Base-by-base conservation (phyloP, 2,797 vertebrate species). In the Coilia nasus region DNA sequence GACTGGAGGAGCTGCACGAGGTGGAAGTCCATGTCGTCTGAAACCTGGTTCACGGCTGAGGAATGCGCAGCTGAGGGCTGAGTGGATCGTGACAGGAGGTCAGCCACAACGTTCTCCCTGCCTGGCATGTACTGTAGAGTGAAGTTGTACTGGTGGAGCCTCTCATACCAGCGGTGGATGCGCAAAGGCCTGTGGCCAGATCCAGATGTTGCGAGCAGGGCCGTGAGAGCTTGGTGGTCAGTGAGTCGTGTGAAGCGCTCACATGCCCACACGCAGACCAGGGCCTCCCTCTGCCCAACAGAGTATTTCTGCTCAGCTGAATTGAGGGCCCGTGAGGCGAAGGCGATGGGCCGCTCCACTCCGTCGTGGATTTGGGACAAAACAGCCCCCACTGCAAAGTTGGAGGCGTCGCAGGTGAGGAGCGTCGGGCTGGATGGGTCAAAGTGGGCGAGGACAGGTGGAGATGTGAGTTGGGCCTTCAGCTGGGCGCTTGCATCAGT, bases 241-340 rank as follows among this genome's bases (percentile, higher is more conserved):
- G 64, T 84, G 50, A 15, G 35, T 23, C 71, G 21, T 0, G 19
- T 44, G 59, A 62, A 62, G 19, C 5, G n/a, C 59, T 84, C 83
- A 28, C 83, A 84, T 6, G 83, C 64, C 83, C 67, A 86, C 62
- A 86, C n/a, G 6, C 44, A 85, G 0, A 75, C 84, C 14, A 87
- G 60, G 12, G 60, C 60, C 35, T 85, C 84, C 14, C 54, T 60
- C 31, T 87, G 60, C 50, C 60, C 35, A 11, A 71, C 14, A 2
- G 78, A 86, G 80, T 82, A 82, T 11, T 80, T 88, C 14, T 86
- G 80, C 15, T 86, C 75, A 0, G 82, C 25, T n/a, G 17, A 10
- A 31, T 6, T 84, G 12, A 83, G 11, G 17, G 83, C 44, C 9
- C 44, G 21, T 25, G 83, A 71, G 14, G 83, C 14, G 12, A 81